Evolutionary conservation across 1,140 invertebrate genomes (phyloP).

Genomic region (Calycopis cecrops): DNA sequence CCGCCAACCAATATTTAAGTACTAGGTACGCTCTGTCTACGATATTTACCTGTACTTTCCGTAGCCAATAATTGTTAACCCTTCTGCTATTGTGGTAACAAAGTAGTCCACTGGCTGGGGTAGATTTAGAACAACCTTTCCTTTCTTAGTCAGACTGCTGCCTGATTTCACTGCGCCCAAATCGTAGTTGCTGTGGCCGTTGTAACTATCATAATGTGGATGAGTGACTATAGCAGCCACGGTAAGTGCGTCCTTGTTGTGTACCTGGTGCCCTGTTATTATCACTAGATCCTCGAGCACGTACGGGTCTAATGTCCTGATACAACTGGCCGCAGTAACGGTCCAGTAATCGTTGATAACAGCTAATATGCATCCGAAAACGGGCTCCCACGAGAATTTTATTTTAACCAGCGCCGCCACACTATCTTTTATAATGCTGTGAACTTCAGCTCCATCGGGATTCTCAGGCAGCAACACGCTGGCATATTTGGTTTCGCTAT

Average conservation of each 20-base stretch:
- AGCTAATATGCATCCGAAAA: constrained; percentile 49
- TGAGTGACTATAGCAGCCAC: constrained; percentile 46
- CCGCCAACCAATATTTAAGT: no score
- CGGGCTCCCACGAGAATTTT: constrained; percentile 31
- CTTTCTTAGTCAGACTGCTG: constrained; percentile 17
- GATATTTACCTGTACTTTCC: constrained; percentile 43
- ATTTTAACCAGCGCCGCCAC: constrained; percentile 49
- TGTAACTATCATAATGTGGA: constrained; percentile 31
- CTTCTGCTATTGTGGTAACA: constrained; percentile 40
- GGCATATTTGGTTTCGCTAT: neutral
- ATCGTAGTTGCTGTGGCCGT: constrained; percentile 36
- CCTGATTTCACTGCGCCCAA: constrained; percentile 40
- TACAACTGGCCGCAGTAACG: constrained; percentile 58
- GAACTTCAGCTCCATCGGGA: constrained; percentile 16
- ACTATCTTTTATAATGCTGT: constrained; percentile 19
- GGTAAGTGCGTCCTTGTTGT: constrained; percentile 22
- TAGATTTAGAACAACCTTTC: constrained; percentile 19
- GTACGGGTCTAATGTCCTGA: constrained; percentile 49
- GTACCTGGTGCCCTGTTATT: constrained; percentile 39
- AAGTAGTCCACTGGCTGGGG: constrained; percentile 39
- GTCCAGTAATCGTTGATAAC: constrained; percentile 43
- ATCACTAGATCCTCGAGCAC: constrained; percentile 50
- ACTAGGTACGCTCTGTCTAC: no score
- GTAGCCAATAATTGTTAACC: constrained; percentile 41
- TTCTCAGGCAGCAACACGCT: neutral